phyloP scores from a whole-genome alignment of 2,888 invertebrate genomes.

The Fissipunctia ypsillon region DNA sequence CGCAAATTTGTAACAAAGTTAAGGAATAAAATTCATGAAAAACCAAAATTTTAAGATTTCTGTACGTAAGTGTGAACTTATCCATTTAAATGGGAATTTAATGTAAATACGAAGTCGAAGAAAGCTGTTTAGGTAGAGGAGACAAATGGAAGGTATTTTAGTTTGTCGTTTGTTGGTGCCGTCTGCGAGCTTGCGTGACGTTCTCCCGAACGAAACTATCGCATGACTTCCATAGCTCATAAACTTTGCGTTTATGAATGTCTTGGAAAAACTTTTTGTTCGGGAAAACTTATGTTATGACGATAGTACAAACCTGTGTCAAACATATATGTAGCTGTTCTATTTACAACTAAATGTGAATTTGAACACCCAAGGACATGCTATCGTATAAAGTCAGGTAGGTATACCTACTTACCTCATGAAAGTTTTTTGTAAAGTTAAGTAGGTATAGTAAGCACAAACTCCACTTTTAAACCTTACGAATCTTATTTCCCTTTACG shows the following conservation, averaged over 20 bases:
- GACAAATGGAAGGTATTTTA: constrained; percentile 71
- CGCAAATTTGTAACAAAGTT: too few species aligned
- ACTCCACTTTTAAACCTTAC: too few species aligned
- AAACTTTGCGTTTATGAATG: constrained; percentile 78
- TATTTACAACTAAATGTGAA: constrained; percentile 40
- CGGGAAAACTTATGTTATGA: constrained; percentile 70
- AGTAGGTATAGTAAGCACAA: too few species aligned
- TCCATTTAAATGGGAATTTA: constrained; percentile 50
- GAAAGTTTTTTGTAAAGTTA: not conserved
- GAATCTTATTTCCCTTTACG: too few species aligned
- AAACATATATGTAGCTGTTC: constrained; percentile 35
- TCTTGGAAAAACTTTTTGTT: constrained; percentile 74
- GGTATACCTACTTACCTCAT: not conserved
- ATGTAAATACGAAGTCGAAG: constrained; percentile 50
- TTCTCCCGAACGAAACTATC: constrained; percentile 73
- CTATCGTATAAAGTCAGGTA: not conserved
- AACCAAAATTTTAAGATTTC: not conserved
- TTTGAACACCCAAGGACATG: constrained; percentile 39
- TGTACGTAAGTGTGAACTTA: constrained; percentile 38
- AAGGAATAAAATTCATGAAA: not conserved
- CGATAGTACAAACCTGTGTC: constrained; percentile 58
- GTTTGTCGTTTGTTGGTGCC: constrained; percentile 55
- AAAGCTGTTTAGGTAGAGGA: constrained; percentile 55
- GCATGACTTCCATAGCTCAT: constrained; percentile 77
- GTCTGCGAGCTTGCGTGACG: constrained; percentile 74